Percentiles rank a stretch among this genome's conserved stretches.
Evolutionary conservation across 2,797 vertebrate species (phyloP).

Genomic region (Coendou prehensilis): DNA sequence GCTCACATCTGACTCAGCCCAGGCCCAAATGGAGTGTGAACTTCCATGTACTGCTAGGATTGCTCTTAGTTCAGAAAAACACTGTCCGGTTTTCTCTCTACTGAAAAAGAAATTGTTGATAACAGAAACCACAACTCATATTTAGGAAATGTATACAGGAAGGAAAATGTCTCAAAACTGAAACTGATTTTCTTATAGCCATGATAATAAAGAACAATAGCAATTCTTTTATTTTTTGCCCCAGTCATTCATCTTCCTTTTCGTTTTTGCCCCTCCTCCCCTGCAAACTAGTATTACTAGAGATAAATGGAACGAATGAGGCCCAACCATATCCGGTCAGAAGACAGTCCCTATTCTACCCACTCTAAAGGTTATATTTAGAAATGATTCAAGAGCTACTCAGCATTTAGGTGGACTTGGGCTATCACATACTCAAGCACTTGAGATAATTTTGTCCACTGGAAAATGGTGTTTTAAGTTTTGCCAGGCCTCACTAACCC

Average conservation of each 20-base stretch:
- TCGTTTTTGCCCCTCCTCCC: conserved; percentile 18
- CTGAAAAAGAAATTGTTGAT: conserved; percentile 36
- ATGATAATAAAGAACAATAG: not conserved
- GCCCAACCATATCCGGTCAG: not conserved
- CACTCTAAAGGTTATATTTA: conserved; percentile 67
- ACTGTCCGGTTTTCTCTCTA: not conserved
- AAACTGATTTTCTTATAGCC: conserved; percentile 43
- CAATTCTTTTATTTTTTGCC: conserved; percentile 38
- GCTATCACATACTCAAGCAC: conserved; percentile 34
- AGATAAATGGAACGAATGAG: conserved; percentile 71
- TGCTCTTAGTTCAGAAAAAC: conserved; percentile 4
- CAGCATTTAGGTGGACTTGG: conserved; percentile 16
- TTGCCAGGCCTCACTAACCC: not conserved
- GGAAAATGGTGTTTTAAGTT: conserved; percentile 56
- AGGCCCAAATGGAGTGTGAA: not conserved
- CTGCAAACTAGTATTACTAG: conserved; percentile 46
- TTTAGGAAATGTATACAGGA: conserved; percentile 43
- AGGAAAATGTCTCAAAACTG: conserved; percentile 59
- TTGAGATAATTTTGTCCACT: conserved; percentile 47
- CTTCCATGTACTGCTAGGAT: not conserved
- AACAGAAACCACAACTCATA: not conserved
- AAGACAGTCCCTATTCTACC: conserved; percentile 28
- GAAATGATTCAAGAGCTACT: conserved; percentile 70
- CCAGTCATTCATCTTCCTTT: conserved; percentile 13
- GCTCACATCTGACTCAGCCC: conserved; percentile 24